phyloP scores from a whole-genome alignment of 2,888 invertebrate genomes.

The Emmelina monodactyla region DNA sequence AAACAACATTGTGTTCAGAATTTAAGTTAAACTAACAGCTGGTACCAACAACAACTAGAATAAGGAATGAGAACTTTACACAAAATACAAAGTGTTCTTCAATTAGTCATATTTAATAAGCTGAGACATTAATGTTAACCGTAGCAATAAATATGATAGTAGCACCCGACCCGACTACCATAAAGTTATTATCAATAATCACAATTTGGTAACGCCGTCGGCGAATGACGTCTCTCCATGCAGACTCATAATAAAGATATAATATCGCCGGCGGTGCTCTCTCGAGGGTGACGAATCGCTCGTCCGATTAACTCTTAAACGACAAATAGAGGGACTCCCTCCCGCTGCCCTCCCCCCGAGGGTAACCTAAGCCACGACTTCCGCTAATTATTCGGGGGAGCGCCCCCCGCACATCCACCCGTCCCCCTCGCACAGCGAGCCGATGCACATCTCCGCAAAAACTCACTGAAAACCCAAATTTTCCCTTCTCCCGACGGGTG shows the following conservation, averaged over 20 bases:
- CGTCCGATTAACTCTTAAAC: constrained; percentile 66
- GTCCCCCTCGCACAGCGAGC: constrained; percentile 49
- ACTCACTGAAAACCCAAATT: constrained; percentile 63
- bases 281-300: constrained; percentile 63
- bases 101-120: no score
- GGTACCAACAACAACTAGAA: no score
- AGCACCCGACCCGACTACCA: constrained; percentile 21
- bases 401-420: constrained; percentile 45
- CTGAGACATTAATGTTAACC: no score
- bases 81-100: no score
- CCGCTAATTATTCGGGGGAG: constrained; percentile 61
- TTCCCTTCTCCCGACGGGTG: constrained; percentile 61
- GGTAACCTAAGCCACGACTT: constrained; percentile 64
- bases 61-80: no score
- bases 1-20: no score
- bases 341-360: constrained; percentile 47
- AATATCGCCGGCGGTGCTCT: constrained; percentile 51
- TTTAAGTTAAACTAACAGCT: no score
- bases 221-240: constrained; percentile 28
- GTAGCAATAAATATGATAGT: no score
- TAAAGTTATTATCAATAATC: constrained; percentile 63
- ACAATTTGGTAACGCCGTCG: constrained; percentile 48
- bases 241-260: constrained; percentile 60
- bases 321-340: constrained; percentile 64
- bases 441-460: constrained; percentile 64